Percentiles rank a stretch among this genome's conserved stretches.
phyloP scores from a whole-genome alignment of 2,888 invertebrate genomes.

The Hypsopygia costalis region DNA sequence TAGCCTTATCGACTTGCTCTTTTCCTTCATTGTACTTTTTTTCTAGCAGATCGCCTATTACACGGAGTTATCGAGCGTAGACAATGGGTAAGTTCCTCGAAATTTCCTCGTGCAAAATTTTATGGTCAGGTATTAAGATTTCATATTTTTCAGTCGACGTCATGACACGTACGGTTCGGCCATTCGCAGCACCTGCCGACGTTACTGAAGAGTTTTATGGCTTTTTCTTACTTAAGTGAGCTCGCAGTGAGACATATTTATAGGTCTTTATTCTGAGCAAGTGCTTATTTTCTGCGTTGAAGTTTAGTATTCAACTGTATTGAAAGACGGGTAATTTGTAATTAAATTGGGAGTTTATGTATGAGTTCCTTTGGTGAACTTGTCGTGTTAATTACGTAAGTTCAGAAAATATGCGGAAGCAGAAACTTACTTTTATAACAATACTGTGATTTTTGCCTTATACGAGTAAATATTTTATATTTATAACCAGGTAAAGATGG shows the following conservation, averaged over 20 bases:
- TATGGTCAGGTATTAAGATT: slow-evolving; percentile 24
- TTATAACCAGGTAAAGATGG: no score
- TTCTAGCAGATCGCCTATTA: slow-evolving; percentile 70
- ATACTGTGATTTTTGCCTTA: no score
- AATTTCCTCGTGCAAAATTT: slow-evolving; percentile 15
- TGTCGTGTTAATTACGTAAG: no score
- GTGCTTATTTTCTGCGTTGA: neutral
- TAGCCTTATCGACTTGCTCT: slow-evolving; percentile 74
- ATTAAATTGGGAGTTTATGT: neutral
- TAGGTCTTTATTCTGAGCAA: slow-evolving; percentile 1
- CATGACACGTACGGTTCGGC: slow-evolving; percentile 22
- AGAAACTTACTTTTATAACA: no score
- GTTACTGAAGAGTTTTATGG: slow-evolving; percentile 24
- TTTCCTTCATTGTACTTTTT: slow-evolving; percentile 63
- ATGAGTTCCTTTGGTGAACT: no score
- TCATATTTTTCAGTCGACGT: slow-evolving; percentile 22
- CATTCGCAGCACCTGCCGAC: slow-evolving; percentile 29
- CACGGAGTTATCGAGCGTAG: slow-evolving; percentile 56
- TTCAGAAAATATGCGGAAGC: no score
- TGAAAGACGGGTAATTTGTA: neutral
- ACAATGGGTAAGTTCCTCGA: slow-evolving; percentile 28
- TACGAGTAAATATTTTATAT: no score
- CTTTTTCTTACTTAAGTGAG: slow-evolving; percentile 16
- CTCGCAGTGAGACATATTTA: slow-evolving; percentile 9
- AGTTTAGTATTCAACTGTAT: neutral